These are phyloP conservation scores for Sphaerodactylus townsendi DNA, from an alignment of 2,113 vertebrate genomes.

Conservation along the genomic window DNA sequence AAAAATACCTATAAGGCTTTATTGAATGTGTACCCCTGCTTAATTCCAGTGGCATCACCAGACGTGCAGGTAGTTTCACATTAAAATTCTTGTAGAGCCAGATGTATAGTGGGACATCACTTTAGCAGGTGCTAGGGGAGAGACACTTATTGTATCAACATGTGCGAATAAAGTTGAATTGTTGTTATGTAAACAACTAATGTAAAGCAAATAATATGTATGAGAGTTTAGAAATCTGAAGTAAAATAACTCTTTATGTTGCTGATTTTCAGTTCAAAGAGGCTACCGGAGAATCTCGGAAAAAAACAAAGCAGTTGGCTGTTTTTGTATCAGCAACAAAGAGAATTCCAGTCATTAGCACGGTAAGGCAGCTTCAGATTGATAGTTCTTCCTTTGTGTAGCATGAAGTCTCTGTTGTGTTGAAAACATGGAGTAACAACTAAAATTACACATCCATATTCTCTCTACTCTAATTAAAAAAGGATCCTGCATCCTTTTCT, in stretches of 20 bases:
- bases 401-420: neutral
- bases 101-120: neutral
- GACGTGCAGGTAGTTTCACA: neutral
- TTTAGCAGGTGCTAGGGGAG: neutral
- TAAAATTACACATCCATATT: neutral
- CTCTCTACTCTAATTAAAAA: neutral
- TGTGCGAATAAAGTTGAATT: neutral
- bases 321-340: slow-evolving; percentile 42
- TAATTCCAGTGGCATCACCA: too few species aligned
- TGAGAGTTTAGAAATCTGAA: neutral
- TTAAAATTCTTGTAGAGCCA: neutral
- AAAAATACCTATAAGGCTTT: too few species aligned
- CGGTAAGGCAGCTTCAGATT: slow-evolving; percentile 36
- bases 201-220: neutral
- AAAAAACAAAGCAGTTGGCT: slow-evolving; percentile 31
- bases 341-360: slow-evolving; percentile 18
- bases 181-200: neutral
- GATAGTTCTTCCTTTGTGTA: neutral
- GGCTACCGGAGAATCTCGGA: slow-evolving; percentile 22
- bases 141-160: neutral
- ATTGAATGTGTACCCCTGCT: too few species aligned
- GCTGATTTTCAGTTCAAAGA: slow-evolving; percentile 22
- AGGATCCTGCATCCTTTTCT: neutral
- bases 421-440: neutral
- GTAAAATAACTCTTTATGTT: neutral